Evolutionary conservation across 2,113 vertebrate species (phyloP), one percentile per base, ranked within the genome.

Genomic region (Amblyopsis rosae): DNA sequence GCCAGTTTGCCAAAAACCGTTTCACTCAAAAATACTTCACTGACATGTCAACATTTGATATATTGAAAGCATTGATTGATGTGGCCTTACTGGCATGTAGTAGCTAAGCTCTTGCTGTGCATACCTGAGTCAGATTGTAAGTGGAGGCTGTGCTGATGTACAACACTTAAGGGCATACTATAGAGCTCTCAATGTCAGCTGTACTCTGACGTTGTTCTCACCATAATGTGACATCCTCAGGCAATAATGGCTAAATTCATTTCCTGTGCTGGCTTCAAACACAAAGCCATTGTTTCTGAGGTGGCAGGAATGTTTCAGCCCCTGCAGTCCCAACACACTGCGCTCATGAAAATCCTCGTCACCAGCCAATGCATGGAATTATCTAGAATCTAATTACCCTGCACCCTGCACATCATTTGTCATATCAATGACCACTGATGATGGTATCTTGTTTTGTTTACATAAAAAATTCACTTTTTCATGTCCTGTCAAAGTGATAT

Each of bases 281-380:
- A 70, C 72, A 76, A 62, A 81, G 75, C 67, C 48, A 59, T 82
- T 72, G 72, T 85, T 75, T 16, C 16, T 64, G 75, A 65, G 15
- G 57, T 57, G 75, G 73, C 72, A 50, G 70, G 55, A 77, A 82
- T 53, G 69, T 69, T 72, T 79, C 51, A 83, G 61, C 60, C n/a
- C 61, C 45, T 9, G 74, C 66, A 59, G 69, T 71, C 55, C 45
- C 3, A 19, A 15, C 32, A 8, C 7, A 65, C 61, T 26, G 57
- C 70, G 53, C 50, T 66, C 58, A 67, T 69, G 33, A 55, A 53
- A 59, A 75, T 69, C 65, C 35, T 69, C 11, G 48, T 59, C 73
- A 50, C 62, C 49, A 69, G 26, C 26, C 57, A 62, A 56, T 69
- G 51, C 15, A 68, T 51, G 58, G 53, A 45, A 47, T 71, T 70